Evolutionary conservation across 30 jellyfish, hydroid and myxozoan genomes (phyloP), one percentile per base, ranked within the genome.

Genomic region (Cassiopea andromeda): DNA sequence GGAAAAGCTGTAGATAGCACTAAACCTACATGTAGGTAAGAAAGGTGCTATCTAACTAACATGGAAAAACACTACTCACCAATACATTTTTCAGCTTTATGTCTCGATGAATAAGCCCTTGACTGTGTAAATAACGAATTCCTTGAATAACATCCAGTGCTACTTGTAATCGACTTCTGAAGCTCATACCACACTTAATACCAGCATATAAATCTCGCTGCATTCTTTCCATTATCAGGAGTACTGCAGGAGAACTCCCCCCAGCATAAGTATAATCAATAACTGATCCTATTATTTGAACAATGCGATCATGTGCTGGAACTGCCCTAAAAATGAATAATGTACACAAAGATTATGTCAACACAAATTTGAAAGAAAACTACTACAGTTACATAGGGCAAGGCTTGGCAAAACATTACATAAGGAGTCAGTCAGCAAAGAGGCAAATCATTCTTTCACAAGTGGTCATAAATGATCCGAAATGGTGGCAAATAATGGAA

Each of bases 181-280:
- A 96, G 85, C 99, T 96, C 99, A 96, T 96, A 10, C 99, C 99
- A 73, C 98, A 87, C 85, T 96, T 96, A 27, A 96, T 96, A 61
- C 99, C 99, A 38, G 99, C 99, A 72, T 96, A 96, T 69, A 96
- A 77, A 76, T 96, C 99, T 38, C 99, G 95, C 79, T 96, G 99
- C 97, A 96, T 73, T 48, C 99, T 94, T 80, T 96, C 99, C 99
- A 96, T 96, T 67, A 96, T 85, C 60, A 96, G 92, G 47, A 96
- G 97, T 16, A 96, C 99, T 7, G 99, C 99, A 7, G 99, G 99
- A 44, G 99, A 96, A n/a, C 97, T 92, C 38, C 99, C 99, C 44
- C 99, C 99, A 47, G 99, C 99, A 84, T 96, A 96, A 15, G 97
- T 91, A 89, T 96, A 96, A 86, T 96, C 99, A 45, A 96, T 96